phyloP scores from a whole-genome alignment of 2,797 vertebrate genomes.

The Hydrocynus forskahlii region DNA sequence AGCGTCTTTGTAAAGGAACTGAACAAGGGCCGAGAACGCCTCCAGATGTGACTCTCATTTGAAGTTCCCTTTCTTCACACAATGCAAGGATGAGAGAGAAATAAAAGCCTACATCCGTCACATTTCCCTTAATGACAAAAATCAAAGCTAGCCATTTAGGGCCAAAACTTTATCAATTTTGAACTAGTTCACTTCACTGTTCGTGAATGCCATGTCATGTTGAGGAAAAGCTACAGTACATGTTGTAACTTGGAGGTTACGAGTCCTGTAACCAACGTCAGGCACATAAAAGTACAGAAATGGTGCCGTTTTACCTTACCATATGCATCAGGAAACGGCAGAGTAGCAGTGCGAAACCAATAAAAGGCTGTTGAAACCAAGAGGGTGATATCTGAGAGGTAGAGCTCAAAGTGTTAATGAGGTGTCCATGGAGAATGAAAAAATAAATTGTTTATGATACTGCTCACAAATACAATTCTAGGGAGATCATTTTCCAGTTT shows the following conservation, averaged over 20 bases:
- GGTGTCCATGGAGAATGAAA: neutral
- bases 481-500: neutral
- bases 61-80: conserved; percentile 16
- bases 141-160: neutral
- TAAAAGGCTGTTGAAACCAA: conserved; percentile 21
- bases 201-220: conserved; percentile 34
- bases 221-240: conserved; percentile 50
- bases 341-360: conserved; percentile 10
- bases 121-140: neutral
- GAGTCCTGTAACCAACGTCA: conserved; percentile 42
- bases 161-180: conserved; percentile 13
- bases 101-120: conserved; percentile 1
- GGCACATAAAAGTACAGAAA: conserved; percentile 50
- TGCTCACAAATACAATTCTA: neutral
- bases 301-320: conserved; percentile 16
- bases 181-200: conserved; percentile 19
- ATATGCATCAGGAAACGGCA: conserved; percentile 16
- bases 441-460: conserved; percentile 14
- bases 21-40: neutral
- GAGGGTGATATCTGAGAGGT: conserved; percentile 47
- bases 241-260: conserved; percentile 30
- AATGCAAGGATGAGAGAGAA: neutral
- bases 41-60: neutral
- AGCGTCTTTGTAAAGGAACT: conserved; percentile 10
- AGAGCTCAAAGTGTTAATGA: conserved; percentile 44